phyloP scores from a whole-genome alignment of 2,797 vertebrate species.

The Danio tinwini region DNA sequence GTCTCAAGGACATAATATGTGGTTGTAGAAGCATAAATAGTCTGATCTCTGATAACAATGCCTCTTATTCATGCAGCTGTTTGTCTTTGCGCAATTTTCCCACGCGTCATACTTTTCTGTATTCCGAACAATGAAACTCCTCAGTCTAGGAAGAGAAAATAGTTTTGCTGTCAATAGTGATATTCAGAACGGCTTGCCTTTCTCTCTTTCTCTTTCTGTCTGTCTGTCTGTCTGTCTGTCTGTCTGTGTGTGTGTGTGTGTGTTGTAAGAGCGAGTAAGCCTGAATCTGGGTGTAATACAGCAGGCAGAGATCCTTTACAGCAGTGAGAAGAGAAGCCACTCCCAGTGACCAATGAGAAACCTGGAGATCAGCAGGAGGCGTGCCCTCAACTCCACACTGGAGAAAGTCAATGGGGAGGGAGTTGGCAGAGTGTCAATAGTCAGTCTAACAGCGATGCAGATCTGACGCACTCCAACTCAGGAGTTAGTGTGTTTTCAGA shows the following conservation, averaged over 20 bases:
- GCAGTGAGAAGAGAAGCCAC: slow-evolving; percentile 42
- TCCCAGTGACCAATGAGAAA: slow-evolving; percentile 48
- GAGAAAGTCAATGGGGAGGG: slow-evolving; percentile 67
- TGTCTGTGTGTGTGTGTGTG: slow-evolving; percentile 21
- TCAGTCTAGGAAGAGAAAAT: slow-evolving; percentile 59
- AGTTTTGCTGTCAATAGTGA: slow-evolving; percentile 61
- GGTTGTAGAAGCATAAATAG: slow-evolving; percentile 22
- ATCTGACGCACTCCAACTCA: slow-evolving; percentile 76
- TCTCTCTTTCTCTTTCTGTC: too few relatives aligned
- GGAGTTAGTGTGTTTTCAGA: slow-evolving; percentile 68
- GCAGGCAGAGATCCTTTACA: slow-evolving; percentile 36
- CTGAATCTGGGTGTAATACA: slow-evolving; percentile 27
- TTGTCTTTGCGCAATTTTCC: slow-evolving; percentile 67
- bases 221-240: too few relatives aligned
- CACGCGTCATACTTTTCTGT: slow-evolving; percentile 66
- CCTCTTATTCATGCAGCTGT: slow-evolving; percentile 71
- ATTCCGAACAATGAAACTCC: slow-evolving; percentile 64
- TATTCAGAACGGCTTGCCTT: slow-evolving; percentile 48
- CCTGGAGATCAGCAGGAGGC: slow-evolving; percentile 50
- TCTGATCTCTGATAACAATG: slow-evolving; percentile 68
- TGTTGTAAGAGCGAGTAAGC: slow-evolving; percentile 26
- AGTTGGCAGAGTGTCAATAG: slow-evolving; percentile 73
- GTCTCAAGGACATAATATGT: background rate
- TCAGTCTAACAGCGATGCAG: slow-evolving; percentile 71
- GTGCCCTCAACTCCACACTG: slow-evolving; percentile 56